Evolutionary conservation across 2,797 vertebrate genomes (phyloP).

Genomic region (Scomberomorus guttatus): DNA sequence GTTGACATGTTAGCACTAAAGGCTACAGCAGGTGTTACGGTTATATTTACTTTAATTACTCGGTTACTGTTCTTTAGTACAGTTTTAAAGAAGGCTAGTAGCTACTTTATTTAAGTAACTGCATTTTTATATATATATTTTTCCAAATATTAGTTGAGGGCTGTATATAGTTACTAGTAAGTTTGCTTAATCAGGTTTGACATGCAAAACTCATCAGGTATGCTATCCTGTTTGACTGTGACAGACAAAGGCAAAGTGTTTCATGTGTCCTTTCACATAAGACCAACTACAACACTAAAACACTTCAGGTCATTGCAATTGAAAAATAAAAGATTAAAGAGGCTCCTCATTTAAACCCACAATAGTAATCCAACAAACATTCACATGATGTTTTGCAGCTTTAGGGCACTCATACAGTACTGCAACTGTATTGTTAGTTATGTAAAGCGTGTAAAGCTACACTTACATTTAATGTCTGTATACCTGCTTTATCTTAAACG

Average conservation of each 20-base stretch:
- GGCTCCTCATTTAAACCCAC: not conserved
- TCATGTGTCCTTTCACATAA: too few relatives aligned
- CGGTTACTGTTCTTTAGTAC: not conserved
- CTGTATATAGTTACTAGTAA: too few relatives aligned
- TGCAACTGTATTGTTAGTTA: not conserved
- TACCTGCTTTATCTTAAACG: not conserved
- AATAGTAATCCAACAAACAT: not conserved
- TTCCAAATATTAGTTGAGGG: too few relatives aligned
- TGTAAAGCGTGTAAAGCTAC: too few relatives aligned
- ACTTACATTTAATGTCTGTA: not conserved
- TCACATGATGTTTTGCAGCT: not conserved
- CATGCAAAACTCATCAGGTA: too few relatives aligned
- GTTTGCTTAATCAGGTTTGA: too few relatives aligned
- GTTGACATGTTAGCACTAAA: not conserved
- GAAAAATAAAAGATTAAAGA: not conserved
- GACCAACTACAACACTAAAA: too few relatives aligned
- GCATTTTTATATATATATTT: too few relatives aligned
- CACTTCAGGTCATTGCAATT: too few relatives aligned
- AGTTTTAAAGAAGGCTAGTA: not conserved
- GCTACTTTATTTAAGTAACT: too few relatives aligned
- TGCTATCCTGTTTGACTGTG: not conserved
- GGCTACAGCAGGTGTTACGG: not conserved
- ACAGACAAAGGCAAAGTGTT: not conserved
- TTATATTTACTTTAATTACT: not conserved
- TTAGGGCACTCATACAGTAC: not conserved